phyloP scores from a whole-genome alignment of 2,113 vertebrate species.

The Lichenostomus cassidix region DNA sequence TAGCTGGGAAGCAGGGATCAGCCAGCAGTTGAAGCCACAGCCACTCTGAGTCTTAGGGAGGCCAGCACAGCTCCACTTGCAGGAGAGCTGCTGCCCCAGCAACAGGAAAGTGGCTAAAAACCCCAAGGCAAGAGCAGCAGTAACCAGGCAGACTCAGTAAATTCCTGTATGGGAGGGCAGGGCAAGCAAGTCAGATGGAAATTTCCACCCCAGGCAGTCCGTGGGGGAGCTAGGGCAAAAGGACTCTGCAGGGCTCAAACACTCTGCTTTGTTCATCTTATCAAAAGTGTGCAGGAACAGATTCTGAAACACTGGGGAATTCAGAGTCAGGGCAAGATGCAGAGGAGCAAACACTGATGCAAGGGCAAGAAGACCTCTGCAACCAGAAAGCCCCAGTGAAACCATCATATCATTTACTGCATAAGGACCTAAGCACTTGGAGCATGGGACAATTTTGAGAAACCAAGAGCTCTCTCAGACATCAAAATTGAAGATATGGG shows the following conservation, averaged over 20 bases:
- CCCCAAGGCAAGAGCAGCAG: background rate
- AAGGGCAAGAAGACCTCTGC: background rate
- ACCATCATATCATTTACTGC: background rate
- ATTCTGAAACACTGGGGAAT: background rate
- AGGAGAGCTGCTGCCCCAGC: background rate
- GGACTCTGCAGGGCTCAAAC: background rate
- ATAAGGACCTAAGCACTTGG: background rate
- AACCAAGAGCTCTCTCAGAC: background rate
- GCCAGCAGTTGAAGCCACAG: background rate
- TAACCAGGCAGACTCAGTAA: background rate
- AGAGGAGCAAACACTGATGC: background rate
- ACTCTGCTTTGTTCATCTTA: background rate
- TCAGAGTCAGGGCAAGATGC: background rate
- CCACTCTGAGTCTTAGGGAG: background rate
- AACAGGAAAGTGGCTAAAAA: background rate
- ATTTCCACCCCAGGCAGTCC: background rate
- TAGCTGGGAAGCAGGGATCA: background rate
- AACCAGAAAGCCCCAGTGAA: background rate
- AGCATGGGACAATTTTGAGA: background rate
- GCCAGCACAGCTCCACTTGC: background rate
- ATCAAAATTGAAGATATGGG: background rate
- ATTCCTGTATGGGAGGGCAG: background rate
- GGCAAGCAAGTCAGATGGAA: background rate
- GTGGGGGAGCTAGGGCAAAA: background rate
- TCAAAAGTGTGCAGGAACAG: background rate